These are phyloP conservation scores for Entomobrya multifasciata DNA, from an alignment of 2,888 invertebrate genomes.

Conservation along the genomic window DNA sequence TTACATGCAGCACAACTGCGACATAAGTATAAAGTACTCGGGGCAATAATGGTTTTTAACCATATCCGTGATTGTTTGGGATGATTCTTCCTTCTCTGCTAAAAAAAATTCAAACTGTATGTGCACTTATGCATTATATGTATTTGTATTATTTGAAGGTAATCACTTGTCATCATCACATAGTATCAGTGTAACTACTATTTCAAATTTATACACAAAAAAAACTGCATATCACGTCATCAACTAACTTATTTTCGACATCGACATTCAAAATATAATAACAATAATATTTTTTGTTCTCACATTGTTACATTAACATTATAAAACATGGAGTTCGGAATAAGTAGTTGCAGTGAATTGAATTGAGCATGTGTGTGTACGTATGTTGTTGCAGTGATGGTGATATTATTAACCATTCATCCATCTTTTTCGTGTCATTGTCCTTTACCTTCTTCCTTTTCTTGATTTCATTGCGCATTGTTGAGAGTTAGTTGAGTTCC, in stretches of 20 bases:
- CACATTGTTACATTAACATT: conserved; percentile 56
- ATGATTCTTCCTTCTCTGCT: neutral
- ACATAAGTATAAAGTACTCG: neutral
- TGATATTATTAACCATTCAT: conserved; percentile 46
- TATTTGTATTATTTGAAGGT: neutral
- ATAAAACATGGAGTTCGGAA: conserved; percentile 25
- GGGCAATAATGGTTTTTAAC: conserved; percentile 15
- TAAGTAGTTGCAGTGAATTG: too few relatives aligned
- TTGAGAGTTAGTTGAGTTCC: conserved; percentile 38
- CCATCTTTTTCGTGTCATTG: conserved; percentile 68
- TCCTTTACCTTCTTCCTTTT: conserved; percentile 70
- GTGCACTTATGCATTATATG: neutral
- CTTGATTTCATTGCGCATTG: conserved; percentile 66
- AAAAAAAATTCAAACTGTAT: neutral
- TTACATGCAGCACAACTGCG: neutral
- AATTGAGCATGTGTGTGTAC: too few relatives aligned
- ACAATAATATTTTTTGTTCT: conserved; percentile 65
- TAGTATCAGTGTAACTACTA: neutral
- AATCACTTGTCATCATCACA: conserved; percentile 55
- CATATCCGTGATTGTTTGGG: conserved; percentile 21
- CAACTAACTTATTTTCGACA: neutral
- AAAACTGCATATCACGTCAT: neutral
- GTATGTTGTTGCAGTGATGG: neutral
- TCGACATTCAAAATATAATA: conserved; percentile 57
- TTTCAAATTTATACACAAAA: neutral